phyloP scores from a whole-genome alignment of 2,888 invertebrate genomes.

The Peribatodes rhomboidaria region DNA sequence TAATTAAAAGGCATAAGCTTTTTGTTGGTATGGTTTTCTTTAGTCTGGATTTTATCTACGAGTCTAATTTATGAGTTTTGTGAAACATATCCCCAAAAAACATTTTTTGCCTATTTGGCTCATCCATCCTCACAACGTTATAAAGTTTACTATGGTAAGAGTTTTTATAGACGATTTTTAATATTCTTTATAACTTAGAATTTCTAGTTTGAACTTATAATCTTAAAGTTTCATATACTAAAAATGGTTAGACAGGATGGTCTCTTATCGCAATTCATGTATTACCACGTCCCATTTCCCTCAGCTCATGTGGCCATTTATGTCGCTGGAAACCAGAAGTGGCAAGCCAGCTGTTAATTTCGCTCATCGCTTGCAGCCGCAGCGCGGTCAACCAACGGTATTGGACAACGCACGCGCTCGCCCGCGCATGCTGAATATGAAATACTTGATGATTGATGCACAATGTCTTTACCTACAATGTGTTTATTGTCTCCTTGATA shows the following conservation, averaged over 20 bases:
- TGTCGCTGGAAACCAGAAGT: conserved; percentile 36
- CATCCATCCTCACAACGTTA: no score
- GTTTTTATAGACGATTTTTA: no score
- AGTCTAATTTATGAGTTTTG: no score
- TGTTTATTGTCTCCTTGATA: neutral
- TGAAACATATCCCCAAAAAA: no score
- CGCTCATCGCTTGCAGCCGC: conserved; percentile 34
- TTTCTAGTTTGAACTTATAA: neutral
- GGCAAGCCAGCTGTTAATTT: conserved; percentile 41
- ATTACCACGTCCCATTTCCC: neutral
- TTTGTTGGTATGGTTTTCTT: conserved; percentile 5
- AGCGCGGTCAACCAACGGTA: conserved; percentile 60
- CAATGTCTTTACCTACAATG: conserved; percentile 7
- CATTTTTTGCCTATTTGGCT: no score
- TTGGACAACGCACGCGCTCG: conserved; percentile 40
- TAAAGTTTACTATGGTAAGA: no score
- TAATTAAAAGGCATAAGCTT: conserved; percentile 32
- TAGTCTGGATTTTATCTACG: neutral
- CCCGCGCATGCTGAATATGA: conserved; percentile 41
- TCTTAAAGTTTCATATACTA: no score
- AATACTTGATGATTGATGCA: conserved; percentile 19
- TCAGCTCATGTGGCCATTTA: conserved; percentile 5
- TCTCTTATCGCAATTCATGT: neutral
- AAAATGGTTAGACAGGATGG: conserved; percentile 22
- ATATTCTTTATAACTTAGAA: no score